Base-by-base conservation (phyloP, 2,113 vertebrate genomes). In the Xiphorhynchus elegans region DNA sequence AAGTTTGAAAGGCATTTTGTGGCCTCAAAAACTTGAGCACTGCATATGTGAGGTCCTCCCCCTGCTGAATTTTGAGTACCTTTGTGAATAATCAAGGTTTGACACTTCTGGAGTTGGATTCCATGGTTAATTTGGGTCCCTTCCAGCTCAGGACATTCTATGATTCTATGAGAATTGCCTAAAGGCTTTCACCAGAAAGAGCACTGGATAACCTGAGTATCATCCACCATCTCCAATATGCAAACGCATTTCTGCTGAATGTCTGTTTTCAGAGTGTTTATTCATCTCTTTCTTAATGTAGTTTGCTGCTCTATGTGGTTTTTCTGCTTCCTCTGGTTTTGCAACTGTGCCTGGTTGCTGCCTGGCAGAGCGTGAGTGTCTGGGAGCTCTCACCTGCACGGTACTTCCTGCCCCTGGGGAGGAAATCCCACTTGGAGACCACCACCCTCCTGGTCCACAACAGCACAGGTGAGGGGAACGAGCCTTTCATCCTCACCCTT, bases 391-490 rank as follows among this genome's bases (percentile, higher is more conserved):
- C 83, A 0, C 35, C 98, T 3, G 73, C 86, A 0, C 84, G 96
- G 12, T 99, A 99, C 96, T 98, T 99, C 37, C 94, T 98, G 13
- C 97, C 81, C 10, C 93, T 52, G 49, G 95, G 97, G 73, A 97
- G 97, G 95, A 90, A 52, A 1, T 84, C 92, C 9, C 83, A 11
- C 59, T 91, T 77, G 40, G 98, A 98, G 35, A 55, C 94, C 53
- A 98, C 98, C 52, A 97, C 92, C 84, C 98, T 99, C 23, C 97
- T 99, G 70, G 20, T 97, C 70, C 70, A 79, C 66, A 97, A 97
- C 55, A 42, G 44, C 87, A 96, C 96, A 0, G 93, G 97, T 97
- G 87, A 93, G 91, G 53, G 6, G 8, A 66, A 25, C 0, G 0
- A 64, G 23, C 46, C 31, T 47, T 44, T 87, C 6, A 42, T 42